Evolutionary conservation across 92 coral and sea anemone species (phyloP).

Genomic region (Umimayanthus chanpuru): DNA sequence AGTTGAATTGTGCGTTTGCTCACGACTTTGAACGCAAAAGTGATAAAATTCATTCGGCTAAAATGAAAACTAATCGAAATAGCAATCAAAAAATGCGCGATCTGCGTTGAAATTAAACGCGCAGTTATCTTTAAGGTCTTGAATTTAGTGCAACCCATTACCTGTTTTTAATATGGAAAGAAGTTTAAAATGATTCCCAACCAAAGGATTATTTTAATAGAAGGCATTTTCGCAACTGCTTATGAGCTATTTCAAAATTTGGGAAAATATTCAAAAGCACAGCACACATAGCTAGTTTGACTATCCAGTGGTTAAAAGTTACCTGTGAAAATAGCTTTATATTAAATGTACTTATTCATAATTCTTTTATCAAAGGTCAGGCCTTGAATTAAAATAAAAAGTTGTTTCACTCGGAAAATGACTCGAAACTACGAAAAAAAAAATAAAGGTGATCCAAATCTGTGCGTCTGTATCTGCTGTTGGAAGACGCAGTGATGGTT

Average conservation of each 20-base stretch:
- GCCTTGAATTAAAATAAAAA: neutral
- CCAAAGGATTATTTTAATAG: neutral
- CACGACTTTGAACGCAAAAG: conserved; percentile 15
- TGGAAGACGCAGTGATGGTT: neutral
- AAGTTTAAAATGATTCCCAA: neutral
- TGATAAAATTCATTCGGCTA: neutral
- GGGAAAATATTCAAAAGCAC: neutral
- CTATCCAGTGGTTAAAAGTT: neutral
- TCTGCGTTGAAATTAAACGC: neutral
- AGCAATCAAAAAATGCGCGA: neutral
- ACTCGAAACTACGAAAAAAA: neutral
- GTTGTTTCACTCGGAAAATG: neutral
- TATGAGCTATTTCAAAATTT: neutral
- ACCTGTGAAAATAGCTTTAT: neutral
- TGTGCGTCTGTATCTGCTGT: neutral
- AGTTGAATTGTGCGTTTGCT: conserved; percentile 7
- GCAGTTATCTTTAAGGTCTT: conserved; percentile 12
- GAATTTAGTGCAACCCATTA: neutral
- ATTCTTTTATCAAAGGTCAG: conserved; percentile 10
- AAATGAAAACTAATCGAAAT: conserved; percentile 7
- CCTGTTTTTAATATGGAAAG: neutral
- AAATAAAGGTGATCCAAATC: neutral
- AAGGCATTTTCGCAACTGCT: neutral
- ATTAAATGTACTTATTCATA: neutral
- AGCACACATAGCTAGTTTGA: neutral